Conservation (phyloP, 1,140 invertebrate species). For the Drosophila nigromelanica region DNA sequence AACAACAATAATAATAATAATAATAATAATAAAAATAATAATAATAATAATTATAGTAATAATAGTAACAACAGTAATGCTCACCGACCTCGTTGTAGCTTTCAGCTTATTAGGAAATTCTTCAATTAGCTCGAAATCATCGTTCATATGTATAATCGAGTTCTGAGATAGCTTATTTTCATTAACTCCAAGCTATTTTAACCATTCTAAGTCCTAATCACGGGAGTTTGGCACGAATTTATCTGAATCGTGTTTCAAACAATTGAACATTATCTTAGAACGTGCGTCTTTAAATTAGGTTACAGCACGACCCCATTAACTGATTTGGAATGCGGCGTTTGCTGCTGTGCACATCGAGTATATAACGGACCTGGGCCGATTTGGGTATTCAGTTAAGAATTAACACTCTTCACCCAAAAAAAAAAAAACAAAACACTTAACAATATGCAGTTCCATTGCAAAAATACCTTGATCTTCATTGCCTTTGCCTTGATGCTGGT, state of each 20-base stretch:
- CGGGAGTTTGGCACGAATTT: neutral
- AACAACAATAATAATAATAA: too few relatives aligned
- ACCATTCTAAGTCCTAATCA: neutral
- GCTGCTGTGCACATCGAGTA: neutral
- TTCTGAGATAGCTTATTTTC: neutral
- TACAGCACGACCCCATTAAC: neutral
- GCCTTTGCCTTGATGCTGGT: conserved; percentile 7
- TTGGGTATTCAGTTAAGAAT: neutral
- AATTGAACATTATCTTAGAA: neutral
- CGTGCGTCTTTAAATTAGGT: neutral
- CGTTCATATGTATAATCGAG: too few relatives aligned
- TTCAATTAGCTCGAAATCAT: too few relatives aligned
- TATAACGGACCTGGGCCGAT: neutral
- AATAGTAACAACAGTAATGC: too few relatives aligned
- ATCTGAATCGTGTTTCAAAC: neutral
- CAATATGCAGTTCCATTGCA: conserved; percentile 10
- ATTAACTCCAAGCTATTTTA: neutral
- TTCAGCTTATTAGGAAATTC: too few relatives aligned
- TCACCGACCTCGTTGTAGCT: too few relatives aligned
- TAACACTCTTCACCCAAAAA: neutral
- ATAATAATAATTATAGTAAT: too few relatives aligned
- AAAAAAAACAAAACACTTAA: neutral
- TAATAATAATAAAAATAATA: too few relatives aligned
- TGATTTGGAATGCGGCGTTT: neutral
- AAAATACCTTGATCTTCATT: conserved; percentile 2